phyloP scores from a whole-genome alignment of 2,888 invertebrate species.

The Lepetodrilus schrolli region DNA sequence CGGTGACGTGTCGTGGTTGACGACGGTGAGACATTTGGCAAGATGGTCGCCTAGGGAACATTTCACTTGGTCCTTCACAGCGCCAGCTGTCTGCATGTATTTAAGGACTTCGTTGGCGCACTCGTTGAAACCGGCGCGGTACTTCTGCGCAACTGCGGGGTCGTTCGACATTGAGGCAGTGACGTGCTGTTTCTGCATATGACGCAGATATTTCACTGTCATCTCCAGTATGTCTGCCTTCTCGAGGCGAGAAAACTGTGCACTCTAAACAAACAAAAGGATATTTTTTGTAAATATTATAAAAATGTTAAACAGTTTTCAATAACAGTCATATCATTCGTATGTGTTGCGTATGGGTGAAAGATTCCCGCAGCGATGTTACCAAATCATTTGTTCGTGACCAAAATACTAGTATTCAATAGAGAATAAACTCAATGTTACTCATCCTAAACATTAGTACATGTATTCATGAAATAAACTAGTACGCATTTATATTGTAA shows the following conservation, averaged over 20 bases:
- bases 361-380: too few relatives aligned
- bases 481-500: not conserved
- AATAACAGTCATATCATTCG: not conserved
- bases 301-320: not conserved
- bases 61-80: conserved; percentile 55
- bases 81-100: conserved; percentile 53
- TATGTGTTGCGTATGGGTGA: not conserved
- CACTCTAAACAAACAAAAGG: conserved; percentile 80
- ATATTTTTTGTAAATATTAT: not conserved
- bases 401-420: too few relatives aligned
- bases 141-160: conserved; percentile 80
- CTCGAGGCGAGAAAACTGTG: conserved; percentile 94
- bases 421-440: too few relatives aligned
- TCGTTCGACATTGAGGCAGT: conserved; percentile 13
- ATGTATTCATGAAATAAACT: not conserved
- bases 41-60: conserved; percentile 61
- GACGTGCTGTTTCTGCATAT: conserved; percentile 86
- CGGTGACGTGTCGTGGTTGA: not conserved
- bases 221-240: conserved; percentile 97
- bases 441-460: too few relatives aligned
- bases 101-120: conserved; percentile 66
- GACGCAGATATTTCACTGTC: conserved; percentile 94
- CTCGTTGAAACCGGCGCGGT: conserved; percentile 66
- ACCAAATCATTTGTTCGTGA: too few relatives aligned
- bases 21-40: conserved; percentile 46